These are phyloP conservation scores for Polyploca ridens DNA, from an alignment of 2,888 invertebrate species.

Conservation along the genomic window DNA sequence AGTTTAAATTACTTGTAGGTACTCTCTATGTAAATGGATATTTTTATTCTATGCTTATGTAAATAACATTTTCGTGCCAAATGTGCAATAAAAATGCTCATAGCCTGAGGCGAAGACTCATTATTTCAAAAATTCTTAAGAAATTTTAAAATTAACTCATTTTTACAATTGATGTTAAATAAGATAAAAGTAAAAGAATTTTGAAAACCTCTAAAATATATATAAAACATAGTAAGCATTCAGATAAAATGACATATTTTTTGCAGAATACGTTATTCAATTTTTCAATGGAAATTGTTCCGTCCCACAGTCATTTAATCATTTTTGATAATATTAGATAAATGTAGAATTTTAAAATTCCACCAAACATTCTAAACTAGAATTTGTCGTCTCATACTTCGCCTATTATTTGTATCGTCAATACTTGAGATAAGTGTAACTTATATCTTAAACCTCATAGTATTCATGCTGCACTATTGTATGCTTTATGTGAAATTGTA, in stretches of 20 bases:
- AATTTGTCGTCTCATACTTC: constrained; percentile 45
- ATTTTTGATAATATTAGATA: constrained; percentile 57
- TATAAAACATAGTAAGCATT: neutral
- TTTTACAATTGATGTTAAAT: neutral
- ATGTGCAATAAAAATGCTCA: constrained; percentile 32
- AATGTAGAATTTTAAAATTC: constrained; percentile 53
- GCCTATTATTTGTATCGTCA: constrained; percentile 52
- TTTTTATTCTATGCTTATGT: neutral
- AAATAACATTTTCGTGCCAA: constrained; percentile 41
- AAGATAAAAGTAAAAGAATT: neutral
- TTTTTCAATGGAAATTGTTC: constrained; percentile 74
- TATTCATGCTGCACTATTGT: constrained; percentile 45
- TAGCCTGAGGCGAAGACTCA: constrained; percentile 14
- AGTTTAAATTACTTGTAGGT: neutral
- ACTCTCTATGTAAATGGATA: neutral
- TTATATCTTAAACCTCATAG: constrained; percentile 25
- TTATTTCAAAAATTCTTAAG: constrained; percentile 4
- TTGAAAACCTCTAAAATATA: neutral
- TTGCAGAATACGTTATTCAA: constrained; percentile 25
- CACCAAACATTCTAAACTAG: constrained; percentile 46
- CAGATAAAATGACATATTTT: neutral
- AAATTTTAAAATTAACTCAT: neutral
- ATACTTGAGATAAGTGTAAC: constrained; percentile 42
- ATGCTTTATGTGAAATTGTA: constrained; percentile 57
- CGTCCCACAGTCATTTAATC: constrained; percentile 82